Evolutionary conservation across 2,888 invertebrate genomes (phyloP).

Genomic region (Polylopha cassiicola): DNA sequence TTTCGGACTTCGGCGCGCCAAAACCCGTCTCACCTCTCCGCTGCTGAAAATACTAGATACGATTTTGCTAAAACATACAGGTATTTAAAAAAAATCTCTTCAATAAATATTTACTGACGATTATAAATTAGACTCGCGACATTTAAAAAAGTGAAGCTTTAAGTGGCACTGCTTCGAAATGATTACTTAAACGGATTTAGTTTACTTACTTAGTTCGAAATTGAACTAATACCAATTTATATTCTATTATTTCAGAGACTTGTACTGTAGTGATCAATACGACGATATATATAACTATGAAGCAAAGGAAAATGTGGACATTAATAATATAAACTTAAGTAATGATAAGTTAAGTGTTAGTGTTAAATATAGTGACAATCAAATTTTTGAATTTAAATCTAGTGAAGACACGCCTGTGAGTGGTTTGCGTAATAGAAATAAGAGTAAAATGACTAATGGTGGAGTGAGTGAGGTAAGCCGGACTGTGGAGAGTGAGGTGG

Average conservation of each 20-base stretch:
- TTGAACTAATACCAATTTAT: too few relatives aligned
- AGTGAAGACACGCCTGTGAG: slow-evolving; percentile 34
- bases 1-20: slow-evolving; percentile 43
- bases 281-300: slow-evolving; percentile 41
- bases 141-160: too few relatives aligned
- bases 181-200: too few relatives aligned
- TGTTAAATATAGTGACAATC: slow-evolving; percentile 38
- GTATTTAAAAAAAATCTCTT: too few relatives aligned
- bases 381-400: slow-evolving; percentile 38
- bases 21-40: slow-evolving; percentile 43
- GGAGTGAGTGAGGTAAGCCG: slow-evolving; percentile 27
- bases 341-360: slow-evolving; percentile 34
- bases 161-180: too few relatives aligned
- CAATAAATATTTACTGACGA: too few relatives aligned
- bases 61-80: slow-evolving; percentile 67
- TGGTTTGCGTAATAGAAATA: slow-evolving; percentile 42
- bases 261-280: slow-evolving; percentile 52
- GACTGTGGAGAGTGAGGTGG: slow-evolving; percentile 30
- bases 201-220: too few relatives aligned
- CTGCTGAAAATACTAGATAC: slow-evolving; percentile 61
- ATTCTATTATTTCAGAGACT: slow-evolving; percentile 47
- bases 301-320: slow-evolving; percentile 50
- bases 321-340: slow-evolving; percentile 41
- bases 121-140: too few relatives aligned
- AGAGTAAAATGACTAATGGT: slow-evolving; percentile 33